Conservation (phyloP, 1,140 invertebrate species). For the Drosophila fuyamai region DNA sequence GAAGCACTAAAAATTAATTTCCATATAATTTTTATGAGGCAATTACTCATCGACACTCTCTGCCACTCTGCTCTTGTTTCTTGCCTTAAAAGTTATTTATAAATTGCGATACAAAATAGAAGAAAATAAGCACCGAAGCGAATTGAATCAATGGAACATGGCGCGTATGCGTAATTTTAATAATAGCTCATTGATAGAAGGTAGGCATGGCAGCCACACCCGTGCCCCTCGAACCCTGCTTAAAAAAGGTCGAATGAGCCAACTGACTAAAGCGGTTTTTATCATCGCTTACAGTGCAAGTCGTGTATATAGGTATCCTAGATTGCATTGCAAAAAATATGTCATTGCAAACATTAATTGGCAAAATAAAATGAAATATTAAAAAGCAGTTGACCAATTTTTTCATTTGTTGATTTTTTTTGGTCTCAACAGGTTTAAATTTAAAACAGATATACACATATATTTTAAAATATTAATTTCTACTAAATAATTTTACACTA, state of each 20-base stretch:
- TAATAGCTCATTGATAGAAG: constrained; percentile 44
- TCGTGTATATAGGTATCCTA: background rate
- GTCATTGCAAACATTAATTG: no score
- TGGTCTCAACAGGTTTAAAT: no score
- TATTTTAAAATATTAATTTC: no score
- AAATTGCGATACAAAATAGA: constrained; percentile 30
- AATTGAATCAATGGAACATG: constrained; percentile 57
- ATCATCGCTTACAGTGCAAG: background rate
- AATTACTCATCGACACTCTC: constrained; percentile 79
- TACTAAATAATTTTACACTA: no score
- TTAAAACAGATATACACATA: no score
- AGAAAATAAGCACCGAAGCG: constrained; percentile 19
- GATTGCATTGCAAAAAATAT: no score
- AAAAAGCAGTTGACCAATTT: no score
- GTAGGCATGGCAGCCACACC: background rate
- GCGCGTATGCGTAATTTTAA: constrained; percentile 67
- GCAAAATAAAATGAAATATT: no score
- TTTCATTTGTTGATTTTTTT: no score
- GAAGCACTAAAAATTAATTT: constrained; percentile 79
- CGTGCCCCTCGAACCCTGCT: background rate
- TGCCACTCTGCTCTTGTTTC: constrained; percentile 13
- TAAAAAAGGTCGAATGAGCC: constrained; percentile 29
- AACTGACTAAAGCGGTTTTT: constrained; percentile 15
- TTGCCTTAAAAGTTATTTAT: constrained; percentile 31
- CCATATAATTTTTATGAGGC: constrained; percentile 82